Evolutionary conservation across 2,888 invertebrate genomes (phyloP), one percentile per base, ranked within the genome.

Genomic region (Eristalis tenax): DNA sequence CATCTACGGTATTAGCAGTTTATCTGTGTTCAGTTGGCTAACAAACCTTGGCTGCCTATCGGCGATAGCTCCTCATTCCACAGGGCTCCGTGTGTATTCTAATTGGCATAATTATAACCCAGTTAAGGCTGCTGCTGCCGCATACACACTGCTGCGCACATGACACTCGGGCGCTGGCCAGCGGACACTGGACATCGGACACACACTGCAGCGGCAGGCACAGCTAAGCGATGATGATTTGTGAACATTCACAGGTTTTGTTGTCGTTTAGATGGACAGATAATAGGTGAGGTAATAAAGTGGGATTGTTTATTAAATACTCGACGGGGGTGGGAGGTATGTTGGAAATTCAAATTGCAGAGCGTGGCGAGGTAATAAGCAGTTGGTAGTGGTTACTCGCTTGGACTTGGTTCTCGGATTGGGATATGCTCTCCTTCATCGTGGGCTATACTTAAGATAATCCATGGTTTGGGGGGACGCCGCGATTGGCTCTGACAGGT

Each of bases 181-280:
- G 1, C 18, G 18, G 18, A 50, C 50, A 50, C 1, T 50, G 50
- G 50, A 43, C 43, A 43, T n/a, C n/a, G 43, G n/a, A 50, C 26
- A 23, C 40, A 32, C 38, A 43, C 26, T 5, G 13, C 5, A 28
- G 11, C 57, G n/a, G 8, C 0, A 0, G 3, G 50, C 57, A 57
- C 38, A 22, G 50, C 64, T 83, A 79, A 83, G 76, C 87, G 87
- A 87, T 83, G 87, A 80, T 87, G 87, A 87, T 87, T 87, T 87
- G 87, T 87, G 87, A 87, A 87, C 87, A 87, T 87, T 87, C 87
- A 87, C 87, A 83, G 83, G 87, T 87, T 83, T 83, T 83, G 83
- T 87, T 87, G 87, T 83, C 83, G 83, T 87, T 87, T 83, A 83
- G 83, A 83, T 83, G 76, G 80, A 68, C 50, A 87, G 87, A 87